Percentiles rank a stretch among this genome's conserved stretches.
Conservation (phyloP, 2,113 vertebrate species). For the Ondatra zibethicus region DNA sequence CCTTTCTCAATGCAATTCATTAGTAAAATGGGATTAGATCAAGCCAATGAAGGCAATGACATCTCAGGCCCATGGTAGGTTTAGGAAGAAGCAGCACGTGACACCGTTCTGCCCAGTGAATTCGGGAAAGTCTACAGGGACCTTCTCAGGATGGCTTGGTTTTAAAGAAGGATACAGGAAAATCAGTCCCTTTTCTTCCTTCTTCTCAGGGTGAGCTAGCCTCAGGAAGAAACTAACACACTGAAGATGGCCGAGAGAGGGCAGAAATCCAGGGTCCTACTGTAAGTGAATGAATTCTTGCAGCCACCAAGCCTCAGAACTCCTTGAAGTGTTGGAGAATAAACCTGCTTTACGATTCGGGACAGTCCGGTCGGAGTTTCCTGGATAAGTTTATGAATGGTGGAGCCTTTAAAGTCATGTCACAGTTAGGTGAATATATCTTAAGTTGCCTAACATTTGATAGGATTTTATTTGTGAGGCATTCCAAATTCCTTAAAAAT, state of each 20-base stretch:
- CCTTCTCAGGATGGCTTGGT: not conserved
- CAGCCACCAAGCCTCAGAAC: not conserved
- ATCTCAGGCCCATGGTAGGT: not conserved
- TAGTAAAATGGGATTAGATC: not conserved
- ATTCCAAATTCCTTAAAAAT: constrained; percentile 26
- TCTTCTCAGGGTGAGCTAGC: not conserved
- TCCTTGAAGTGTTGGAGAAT: constrained; percentile 1
- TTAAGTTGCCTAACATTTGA: not conserved
- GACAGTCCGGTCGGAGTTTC: not conserved
- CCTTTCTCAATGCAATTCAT: not conserved
- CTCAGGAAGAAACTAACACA: not conserved
- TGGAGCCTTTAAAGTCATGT: not conserved
- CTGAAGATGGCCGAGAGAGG: not conserved
- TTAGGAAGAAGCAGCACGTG: not conserved
- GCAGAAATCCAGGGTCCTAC: not conserved
- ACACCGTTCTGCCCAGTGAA: not conserved
- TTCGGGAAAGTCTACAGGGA: not conserved
- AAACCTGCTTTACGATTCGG: not conserved
- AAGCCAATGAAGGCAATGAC: not conserved
- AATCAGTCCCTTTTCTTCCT: not conserved
- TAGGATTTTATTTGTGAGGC: not conserved
- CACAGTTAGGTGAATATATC: not conserved
- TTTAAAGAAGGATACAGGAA: not conserved
- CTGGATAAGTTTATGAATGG: not conserved
- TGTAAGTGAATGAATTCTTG: not conserved